Evolutionary conservation across 1,140 invertebrate species (phyloP).

Genomic region (Drosophila azteca): DNA sequence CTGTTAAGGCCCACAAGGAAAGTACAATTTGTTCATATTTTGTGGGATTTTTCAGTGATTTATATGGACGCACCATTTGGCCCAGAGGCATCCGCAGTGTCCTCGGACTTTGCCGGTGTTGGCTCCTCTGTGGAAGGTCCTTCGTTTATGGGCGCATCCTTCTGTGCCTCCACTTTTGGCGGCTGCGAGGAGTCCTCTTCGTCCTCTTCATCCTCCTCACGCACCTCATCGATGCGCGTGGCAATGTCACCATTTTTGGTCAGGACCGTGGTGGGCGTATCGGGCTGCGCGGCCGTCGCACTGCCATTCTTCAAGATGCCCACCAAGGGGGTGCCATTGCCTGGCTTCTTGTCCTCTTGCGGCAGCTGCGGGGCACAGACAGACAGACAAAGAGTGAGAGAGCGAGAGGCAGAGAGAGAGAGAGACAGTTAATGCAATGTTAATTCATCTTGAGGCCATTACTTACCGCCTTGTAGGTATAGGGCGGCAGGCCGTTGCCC

Average conservation of each 20-base stretch:
- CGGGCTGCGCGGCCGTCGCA: slow-evolving; percentile 48
- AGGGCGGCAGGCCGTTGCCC: slow-evolving; percentile 51
- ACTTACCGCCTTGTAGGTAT: slow-evolving; percentile 83
- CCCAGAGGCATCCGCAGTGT: slow-evolving; percentile 38
- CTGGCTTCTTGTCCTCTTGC: slow-evolving; percentile 77
- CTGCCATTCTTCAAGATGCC: slow-evolving; percentile 82
- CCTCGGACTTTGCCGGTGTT: slow-evolving; percentile 6
- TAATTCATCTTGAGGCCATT: slow-evolving; percentile 29
- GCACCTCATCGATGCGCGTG: slow-evolving; percentile 48
- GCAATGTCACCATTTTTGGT: slow-evolving; percentile 75
- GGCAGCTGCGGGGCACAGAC: slow-evolving; percentile 62
- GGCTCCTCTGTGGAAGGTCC: slow-evolving; percentile 21
- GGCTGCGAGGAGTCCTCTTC: slow-evolving; percentile 22
- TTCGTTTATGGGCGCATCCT: slow-evolving; percentile 12
- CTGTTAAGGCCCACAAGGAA: slow-evolving; percentile 8
- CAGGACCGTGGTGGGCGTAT: slow-evolving; percentile 39
- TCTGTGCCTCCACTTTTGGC: slow-evolving; percentile 1
- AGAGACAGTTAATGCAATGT: slow-evolving; percentile 25
- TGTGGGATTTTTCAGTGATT: slow-evolving; percentile 45
- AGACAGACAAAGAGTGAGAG: not conserved
- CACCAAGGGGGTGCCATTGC: slow-evolving; percentile 77
- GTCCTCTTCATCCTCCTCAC: slow-evolving; percentile 65
- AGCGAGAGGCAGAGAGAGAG: not conserved
- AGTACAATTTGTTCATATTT: slow-evolving; percentile 33
- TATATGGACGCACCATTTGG: slow-evolving; percentile 57